A percentile compares a stretch with the other conserved stretches of the same genome.
Conservation (phyloP, 35 echinoderm and acorn worm genomes). For the Diadema setosum region DNA sequence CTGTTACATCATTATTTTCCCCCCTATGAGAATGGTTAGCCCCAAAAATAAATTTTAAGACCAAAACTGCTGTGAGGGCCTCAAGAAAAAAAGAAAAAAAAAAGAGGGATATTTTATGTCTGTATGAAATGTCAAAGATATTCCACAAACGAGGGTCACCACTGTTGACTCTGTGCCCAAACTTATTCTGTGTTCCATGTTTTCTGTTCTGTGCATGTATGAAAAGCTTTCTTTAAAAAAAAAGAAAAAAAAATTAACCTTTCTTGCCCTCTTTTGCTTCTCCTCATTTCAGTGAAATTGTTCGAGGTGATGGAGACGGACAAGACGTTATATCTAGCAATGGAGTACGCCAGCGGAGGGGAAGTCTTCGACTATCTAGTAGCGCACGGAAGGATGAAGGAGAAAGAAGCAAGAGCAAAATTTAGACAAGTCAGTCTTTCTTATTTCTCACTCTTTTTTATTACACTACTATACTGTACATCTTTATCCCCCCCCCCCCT, state of each 20-base stretch:
- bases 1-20: no score
- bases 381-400: conserved; percentile 98
- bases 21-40: no score
- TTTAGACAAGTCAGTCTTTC: conserved; percentile 82
- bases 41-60: no score
- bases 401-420: conserved; percentile 98
- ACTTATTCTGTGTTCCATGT: neutral
- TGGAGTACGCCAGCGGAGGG: conserved; percentile 98
- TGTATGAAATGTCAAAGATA: no score
- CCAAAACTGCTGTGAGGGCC: no score
- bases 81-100: no score
- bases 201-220: neutral
- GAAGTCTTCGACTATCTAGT: conserved; percentile 98
- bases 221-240: neutral
- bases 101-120: no score
- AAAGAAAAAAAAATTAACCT: neutral
- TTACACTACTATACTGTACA: no score
- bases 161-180: no score
- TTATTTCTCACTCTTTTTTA: no score
- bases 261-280: conserved; percentile 45
- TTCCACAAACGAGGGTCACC: no score
- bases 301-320: conserved; percentile 99
- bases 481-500: no score
- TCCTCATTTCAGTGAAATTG: conserved; percentile 95
- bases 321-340: conserved; percentile 93